Base-by-base conservation (phyloP, 2,113 vertebrate species). In the Gymnocephalus cernua region DNA sequence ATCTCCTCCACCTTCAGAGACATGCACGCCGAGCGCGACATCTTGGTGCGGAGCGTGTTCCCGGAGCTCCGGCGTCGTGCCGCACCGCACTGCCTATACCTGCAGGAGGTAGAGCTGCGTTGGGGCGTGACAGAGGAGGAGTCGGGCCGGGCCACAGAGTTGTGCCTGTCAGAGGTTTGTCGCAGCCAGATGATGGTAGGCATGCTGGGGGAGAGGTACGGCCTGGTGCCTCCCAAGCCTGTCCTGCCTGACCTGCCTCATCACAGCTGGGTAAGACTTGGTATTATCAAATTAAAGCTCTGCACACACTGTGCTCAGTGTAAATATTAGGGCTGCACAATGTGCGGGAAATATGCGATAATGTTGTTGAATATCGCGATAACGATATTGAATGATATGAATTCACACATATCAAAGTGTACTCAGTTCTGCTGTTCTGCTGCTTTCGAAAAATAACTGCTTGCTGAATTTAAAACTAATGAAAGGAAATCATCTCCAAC, bases 1-100 rank as follows among this genome's bases (percentile, higher is more conserved):
- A 94, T 98, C 83, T 98, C 97, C 13, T 98, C 97, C 77, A 98
- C 97, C 10, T 98, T 98, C 89, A 94, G 96, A 68, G 97, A 98
- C 93, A 97, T 97, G 96, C 96, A 97, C 0, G 94, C 95, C 0
- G 97, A 98, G 87, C 94, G 97, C 0, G 96, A 98, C 85, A 53
- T 97, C 64, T 75, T 98, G 77, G 94, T 97, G 54, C 94, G 94
- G 5, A 90, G 85, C 0, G 94, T 98, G 63, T 95, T 98, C 85
- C 97, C 97, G 0, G 96, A 97, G 69, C 89, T 98, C 32, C 94
- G 96, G 4, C 94, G 96, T 0, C 94, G 95, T 0, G 96, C 91
- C 0, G 95, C 96, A 0, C 78, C 80, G 0, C 93, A 95, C 87
- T 86, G 79, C 74, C 93, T 98, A 84, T 85, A 90, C 35, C 87